These are phyloP conservation scores for Pedetes capensis DNA, from an alignment of 2,113 vertebrate genomes.

Conservation along the genomic window DNA sequence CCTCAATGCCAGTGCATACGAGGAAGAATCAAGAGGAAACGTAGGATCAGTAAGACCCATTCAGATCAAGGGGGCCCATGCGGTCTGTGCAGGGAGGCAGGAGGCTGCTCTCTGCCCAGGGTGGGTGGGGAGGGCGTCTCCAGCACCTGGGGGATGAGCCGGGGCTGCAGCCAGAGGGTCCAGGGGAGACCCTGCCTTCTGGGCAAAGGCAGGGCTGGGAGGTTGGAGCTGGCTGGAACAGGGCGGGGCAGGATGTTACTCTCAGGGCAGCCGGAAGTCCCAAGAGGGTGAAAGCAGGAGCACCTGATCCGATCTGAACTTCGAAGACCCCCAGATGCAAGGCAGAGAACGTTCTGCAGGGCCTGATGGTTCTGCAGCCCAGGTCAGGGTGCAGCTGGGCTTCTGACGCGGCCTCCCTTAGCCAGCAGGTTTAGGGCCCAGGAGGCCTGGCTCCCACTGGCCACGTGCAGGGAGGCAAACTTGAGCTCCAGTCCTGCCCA, in stretches of 20 bases:
- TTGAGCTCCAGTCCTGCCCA: background rate
- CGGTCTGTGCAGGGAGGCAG: no score
- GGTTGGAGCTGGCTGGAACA: background rate
- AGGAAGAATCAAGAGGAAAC: background rate
- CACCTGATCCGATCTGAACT: background rate
- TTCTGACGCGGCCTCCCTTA: fast-evolving
- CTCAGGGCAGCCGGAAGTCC: background rate
- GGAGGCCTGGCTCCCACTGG: no score
- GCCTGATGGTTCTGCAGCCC: fast-evolving
- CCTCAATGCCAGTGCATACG: fast-evolving
- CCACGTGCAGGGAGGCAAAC: no score
- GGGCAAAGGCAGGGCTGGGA: slow-evolving; percentile 13
- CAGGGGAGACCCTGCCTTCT: no score
- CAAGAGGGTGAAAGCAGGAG: background rate
- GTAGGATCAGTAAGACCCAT: no score
- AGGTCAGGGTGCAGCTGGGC: fast-evolving
- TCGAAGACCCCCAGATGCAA: no score
- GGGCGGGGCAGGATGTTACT: background rate
- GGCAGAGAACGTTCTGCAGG: fast-evolving
- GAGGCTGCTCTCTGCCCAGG: background rate
- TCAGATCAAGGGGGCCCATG: no score
- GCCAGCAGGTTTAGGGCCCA: fast-evolving
- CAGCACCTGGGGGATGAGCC: background rate
- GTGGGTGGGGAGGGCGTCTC: background rate
- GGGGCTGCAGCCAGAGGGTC: background rate